Evolutionary conservation across 2,888 invertebrate species (phyloP), one percentile per base, ranked within the genome.

Genomic region (Willowsia nigromaculata): DNA sequence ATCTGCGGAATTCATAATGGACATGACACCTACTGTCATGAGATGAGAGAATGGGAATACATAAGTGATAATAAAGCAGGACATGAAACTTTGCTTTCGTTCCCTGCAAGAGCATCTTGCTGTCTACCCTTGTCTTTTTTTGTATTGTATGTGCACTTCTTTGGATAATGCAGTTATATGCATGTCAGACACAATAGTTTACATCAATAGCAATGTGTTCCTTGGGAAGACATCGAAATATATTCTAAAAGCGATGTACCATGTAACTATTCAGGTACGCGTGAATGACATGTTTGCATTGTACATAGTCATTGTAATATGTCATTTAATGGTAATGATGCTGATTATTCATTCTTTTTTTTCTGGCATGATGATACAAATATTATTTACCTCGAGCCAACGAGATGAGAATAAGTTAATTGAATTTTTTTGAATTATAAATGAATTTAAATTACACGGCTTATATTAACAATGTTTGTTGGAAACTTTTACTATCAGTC

Each of bases 11-110:
- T 88, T 83, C 82, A 82, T 88, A 88, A 88, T 88, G 83, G 88
- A 88, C 88, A 88, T 88, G 88, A 88, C 88, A 88, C 88, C 88
- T 88, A 88, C 76, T 83, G 82, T 74, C 88, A 88, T 83, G 88
- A 88, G 76, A 88, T 76, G 76, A 53, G 56, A 74, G 47, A 74
- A 22, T 25, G 56, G 59, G 47, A 74, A 22, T 25, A 56, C 50
- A 30, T 43, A 71, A 22, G 27, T 43, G 47, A 43, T 37, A 62
- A 43, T 25, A 43, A 71, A 71, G 43, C 71, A 71, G 71, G 71
- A 71, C 22, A 71, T 2, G 33, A 30, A 30, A 13, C n/a, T 33
- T 62, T 1, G n/a, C 27, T 62, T 62, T 25, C 15, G 62, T 82
- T n/a, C n/a, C 82, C 62, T 82, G 82, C 82, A 82, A 82, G 82